Evolutionary conservation across 2,113 vertebrate species (phyloP).

Genomic region (Diadophis punctatus): DNA sequence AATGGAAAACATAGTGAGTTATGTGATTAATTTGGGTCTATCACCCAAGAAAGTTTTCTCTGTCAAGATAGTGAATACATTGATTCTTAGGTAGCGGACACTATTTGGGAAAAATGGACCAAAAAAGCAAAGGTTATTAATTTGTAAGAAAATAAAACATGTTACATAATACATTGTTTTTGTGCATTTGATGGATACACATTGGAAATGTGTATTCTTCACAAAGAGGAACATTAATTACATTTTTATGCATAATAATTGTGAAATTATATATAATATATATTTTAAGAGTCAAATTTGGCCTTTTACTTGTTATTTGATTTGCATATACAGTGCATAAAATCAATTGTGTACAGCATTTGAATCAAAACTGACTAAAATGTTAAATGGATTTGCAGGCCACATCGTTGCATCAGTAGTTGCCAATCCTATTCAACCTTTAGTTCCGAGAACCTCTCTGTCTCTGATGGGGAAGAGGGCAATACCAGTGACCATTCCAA

Average conservation of each 20-base stretch:
- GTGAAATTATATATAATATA: neutral
- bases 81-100: too few species aligned
- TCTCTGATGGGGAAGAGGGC: constrained; percentile 95
- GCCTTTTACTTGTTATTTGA: neutral
- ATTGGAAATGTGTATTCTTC: neutral
- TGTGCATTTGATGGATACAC: neutral
- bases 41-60: too few species aligned
- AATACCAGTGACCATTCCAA: constrained; percentile 97
- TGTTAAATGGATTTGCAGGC: constrained; percentile 67
- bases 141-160: neutral
- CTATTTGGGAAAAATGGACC: too few species aligned
- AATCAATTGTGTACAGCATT: neutral
- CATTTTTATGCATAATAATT: neutral
- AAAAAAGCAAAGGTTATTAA: neutral
- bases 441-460: constrained; percentile 96
- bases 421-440: constrained; percentile 98
- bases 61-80: too few species aligned
- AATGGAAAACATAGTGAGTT: too few species aligned
- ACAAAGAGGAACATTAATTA: neutral
- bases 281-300: neutral
- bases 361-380: neutral
- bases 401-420: constrained; percentile 93
- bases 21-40: too few species aligned
- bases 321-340: neutral
- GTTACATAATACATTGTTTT: neutral